phyloP scores from a whole-genome alignment of 2,797 vertebrate species.

The Petrocephalus sullivani region DNA sequence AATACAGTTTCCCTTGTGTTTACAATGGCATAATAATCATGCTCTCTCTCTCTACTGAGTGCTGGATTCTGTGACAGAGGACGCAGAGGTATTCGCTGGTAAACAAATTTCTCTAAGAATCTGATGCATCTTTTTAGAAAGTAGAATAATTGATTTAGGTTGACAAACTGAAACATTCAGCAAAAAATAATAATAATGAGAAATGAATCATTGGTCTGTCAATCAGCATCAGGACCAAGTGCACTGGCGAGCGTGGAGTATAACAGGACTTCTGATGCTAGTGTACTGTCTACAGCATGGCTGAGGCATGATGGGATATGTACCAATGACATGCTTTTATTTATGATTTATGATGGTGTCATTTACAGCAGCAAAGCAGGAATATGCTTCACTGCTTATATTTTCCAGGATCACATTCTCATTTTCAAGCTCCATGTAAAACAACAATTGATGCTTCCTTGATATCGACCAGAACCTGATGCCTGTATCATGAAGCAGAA shows the following conservation, averaged over 20 bases:
- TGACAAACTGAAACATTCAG: neutral
- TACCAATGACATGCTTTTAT: neutral
- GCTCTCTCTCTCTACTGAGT: neutral
- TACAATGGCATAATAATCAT: neutral
- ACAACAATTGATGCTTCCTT: neutral
- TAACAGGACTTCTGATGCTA: neutral
- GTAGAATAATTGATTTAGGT: neutral
- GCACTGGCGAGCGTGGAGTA: neutral
- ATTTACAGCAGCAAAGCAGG: too few species aligned
- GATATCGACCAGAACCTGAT: neutral
- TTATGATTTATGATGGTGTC: neutral
- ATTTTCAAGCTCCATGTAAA: neutral
- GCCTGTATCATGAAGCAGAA: neutral
- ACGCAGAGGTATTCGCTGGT: neutral
- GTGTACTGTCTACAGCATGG: neutral
- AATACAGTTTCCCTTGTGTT: conserved; percentile 7
- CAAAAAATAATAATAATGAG: neutral
- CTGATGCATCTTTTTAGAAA: neutral
- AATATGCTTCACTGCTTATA: neutral
- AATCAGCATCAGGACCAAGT: neutral
- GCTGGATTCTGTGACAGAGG: neutral
- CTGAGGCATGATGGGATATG: neutral
- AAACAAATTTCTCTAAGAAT: neutral
- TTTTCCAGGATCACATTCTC: neutral
- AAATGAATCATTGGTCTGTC: neutral